A percentile compares a stretch with the other conserved stretches of the same genome.
These are phyloP conservation scores for Todiramphus saurophagus DNA, from an alignment of 2,113 vertebrate species.

Conservation along the genomic window DNA sequence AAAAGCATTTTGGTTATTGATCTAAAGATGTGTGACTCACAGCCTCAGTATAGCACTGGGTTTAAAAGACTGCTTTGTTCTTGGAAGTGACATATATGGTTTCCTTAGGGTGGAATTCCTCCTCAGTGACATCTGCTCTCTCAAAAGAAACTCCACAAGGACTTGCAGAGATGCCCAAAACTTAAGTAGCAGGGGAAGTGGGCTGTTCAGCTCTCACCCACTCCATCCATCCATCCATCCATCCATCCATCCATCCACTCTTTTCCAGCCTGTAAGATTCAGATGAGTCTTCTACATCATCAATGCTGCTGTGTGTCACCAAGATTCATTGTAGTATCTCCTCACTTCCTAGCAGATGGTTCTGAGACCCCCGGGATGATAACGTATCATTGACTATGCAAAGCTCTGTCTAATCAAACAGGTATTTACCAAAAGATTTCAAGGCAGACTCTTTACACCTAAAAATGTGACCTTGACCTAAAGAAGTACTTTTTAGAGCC, in stretches of 20 bases:
- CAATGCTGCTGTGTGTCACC: background rate
- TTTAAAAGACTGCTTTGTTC: conserved; percentile 44
- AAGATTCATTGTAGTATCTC: background rate
- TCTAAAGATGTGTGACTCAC: conserved; percentile 53
- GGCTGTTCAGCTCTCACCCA: background rate
- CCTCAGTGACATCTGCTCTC: background rate
- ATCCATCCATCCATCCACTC: background rate
- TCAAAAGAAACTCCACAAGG: background rate
- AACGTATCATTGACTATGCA: background rate
- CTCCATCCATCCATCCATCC: background rate
- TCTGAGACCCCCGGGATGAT: background rate
- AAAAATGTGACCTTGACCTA: background rate
- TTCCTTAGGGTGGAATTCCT: background rate
- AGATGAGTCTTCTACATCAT: background rate
- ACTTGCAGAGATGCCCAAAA: background rate
- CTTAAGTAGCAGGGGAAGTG: background rate
- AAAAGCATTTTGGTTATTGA: conserved; percentile 59
- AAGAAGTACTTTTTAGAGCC: background rate
- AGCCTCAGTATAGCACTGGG: background rate
- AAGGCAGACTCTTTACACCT: background rate
- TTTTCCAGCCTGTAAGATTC: background rate
- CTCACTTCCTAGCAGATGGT: background rate
- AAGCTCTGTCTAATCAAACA: background rate
- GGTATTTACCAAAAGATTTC: background rate
- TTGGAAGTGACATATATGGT: conserved; percentile 12